These are phyloP conservation scores for Agrenia bidenticulata DNA, from an alignment of 2,888 invertebrate genomes.

Conservation along the genomic window DNA sequence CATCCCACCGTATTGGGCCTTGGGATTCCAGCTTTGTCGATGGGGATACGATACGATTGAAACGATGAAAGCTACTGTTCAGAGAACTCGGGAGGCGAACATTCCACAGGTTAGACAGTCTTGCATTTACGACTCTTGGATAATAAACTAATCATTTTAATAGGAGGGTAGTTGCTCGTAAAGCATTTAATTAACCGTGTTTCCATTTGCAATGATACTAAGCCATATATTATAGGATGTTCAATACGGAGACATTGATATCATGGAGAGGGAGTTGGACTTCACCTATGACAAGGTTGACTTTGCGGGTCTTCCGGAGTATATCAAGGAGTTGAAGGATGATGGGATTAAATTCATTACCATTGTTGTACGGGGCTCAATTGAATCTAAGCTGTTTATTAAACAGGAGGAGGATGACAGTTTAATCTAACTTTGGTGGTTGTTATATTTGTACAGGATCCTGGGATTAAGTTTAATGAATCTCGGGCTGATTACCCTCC, in stretches of 20 bases:
- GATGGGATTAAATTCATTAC: constrained; percentile 49
- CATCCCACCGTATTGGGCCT: constrained; percentile 83
- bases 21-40: constrained; percentile 81
- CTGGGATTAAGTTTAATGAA: constrained; percentile 43
- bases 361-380: constrained; percentile 37
- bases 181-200: too few relatives aligned
- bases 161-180: too few relatives aligned
- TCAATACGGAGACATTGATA: constrained; percentile 62
- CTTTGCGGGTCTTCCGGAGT: constrained; percentile 66
- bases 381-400: too few relatives aligned
- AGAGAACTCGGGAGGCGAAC: constrained; percentile 68
- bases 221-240: constrained; percentile 34
- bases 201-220: too few relatives aligned
- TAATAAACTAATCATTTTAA: too few relatives aligned
- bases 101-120: constrained; percentile 77
- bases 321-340: constrained; percentile 70
- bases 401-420: too few relatives aligned
- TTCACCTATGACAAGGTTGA: constrained; percentile 70
- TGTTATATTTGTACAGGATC: constrained; percentile 34
- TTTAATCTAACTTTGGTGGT: not conserved
- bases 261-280: constrained; percentile 75
- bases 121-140: too few relatives aligned
- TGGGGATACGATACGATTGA: constrained; percentile 69
- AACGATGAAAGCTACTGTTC: constrained; percentile 66
- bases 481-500: constrained; percentile 41